phyloP scores from a whole-genome alignment of 2,888 invertebrate species.

The Tubiluchus corallicola region DNA sequence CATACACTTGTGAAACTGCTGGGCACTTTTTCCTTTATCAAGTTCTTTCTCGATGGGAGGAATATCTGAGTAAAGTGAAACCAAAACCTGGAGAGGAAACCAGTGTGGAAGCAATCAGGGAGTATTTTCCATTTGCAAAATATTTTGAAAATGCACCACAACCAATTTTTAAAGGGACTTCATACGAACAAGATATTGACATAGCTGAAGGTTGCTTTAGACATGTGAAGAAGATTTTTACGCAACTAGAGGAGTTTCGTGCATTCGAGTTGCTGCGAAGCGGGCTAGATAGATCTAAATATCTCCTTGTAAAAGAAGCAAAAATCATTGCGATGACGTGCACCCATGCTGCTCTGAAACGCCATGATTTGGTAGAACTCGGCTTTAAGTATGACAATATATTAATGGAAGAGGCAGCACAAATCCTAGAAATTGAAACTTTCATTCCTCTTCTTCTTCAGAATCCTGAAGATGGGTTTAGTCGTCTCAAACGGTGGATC shows the following conservation, averaged over 20 bases:
- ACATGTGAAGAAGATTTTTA: slow-evolving; percentile 85
- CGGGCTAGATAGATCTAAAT: slow-evolving; percentile 85
- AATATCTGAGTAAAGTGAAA: slow-evolving; percentile 47
- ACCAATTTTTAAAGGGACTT: slow-evolving; percentile 57
- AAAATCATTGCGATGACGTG: slow-evolving; percentile 99
- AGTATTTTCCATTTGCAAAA: slow-evolving; percentile 77
- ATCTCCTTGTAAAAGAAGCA: slow-evolving; percentile 89
- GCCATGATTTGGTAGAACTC: slow-evolving; percentile 84
- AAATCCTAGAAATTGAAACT: slow-evolving; percentile 97
- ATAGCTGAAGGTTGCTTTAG: slow-evolving; percentile 80
- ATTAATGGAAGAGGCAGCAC: slow-evolving; percentile 96
- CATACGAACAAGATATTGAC: slow-evolving; percentile 59
- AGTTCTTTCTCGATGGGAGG: slow-evolving; percentile 73
- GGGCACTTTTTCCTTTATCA: slow-evolving; percentile 94
- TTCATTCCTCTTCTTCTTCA: slow-evolving; percentile 96
- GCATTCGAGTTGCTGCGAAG: slow-evolving; percentile 91
- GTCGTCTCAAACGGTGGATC: slow-evolving; percentile 93
- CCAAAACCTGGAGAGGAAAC: slow-evolving; percentile 30
- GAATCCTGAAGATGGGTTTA: slow-evolving; percentile 89
- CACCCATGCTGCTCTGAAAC: slow-evolving; percentile 92
- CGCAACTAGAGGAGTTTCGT: slow-evolving; percentile 89
- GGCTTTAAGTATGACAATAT: slow-evolving; percentile 91
- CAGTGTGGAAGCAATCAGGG: slow-evolving; percentile 37
- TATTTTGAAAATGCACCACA: slow-evolving; percentile 87
- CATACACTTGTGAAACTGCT: slow-evolving; percentile 95